Percentiles rank a stretch among this genome's conserved stretches.
Conservation (phyloP, 1,140 invertebrate genomes). For the Lordiphosa mommai region DNA sequence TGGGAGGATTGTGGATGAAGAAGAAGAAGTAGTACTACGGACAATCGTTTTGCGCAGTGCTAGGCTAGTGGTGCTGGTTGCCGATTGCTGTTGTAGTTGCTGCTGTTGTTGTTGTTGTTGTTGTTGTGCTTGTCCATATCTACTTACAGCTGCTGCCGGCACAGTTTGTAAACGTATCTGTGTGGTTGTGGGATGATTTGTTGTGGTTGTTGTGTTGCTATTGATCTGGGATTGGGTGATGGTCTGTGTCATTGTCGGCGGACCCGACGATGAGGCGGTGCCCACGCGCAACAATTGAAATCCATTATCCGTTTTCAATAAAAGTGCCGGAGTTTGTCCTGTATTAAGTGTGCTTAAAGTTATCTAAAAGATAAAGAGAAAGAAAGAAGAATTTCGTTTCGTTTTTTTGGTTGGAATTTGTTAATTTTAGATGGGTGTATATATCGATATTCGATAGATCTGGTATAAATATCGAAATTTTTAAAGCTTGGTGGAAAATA, state of each 20-base stretch:
- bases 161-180: conserved; percentile 82
- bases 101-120: conserved; percentile 45
- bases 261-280: conserved; percentile 83
- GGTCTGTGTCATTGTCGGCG: conserved; percentile 80
- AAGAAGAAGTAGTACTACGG: conserved; percentile 39
- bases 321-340: conserved; percentile 89
- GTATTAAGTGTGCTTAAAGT: conserved; percentile 91
- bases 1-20: conserved; percentile 72
- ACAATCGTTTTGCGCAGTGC: conserved; percentile 82
- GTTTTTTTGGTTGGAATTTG: conserved; percentile 18
- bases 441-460: background rate
- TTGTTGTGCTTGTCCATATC: conserved; percentile 81
- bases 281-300: conserved; percentile 94
- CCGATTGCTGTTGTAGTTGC: conserved; percentile 50
- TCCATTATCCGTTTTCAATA: conserved; percentile 97
- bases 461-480: conserved; percentile 10
- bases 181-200: conserved; percentile 78
- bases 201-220: conserved; percentile 62
- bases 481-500: background rate
- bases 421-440: background rate
- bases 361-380: conserved; percentile 83
- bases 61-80: conserved; percentile 79
- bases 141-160: conserved; percentile 82
- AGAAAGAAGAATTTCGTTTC: conserved; percentile 32
- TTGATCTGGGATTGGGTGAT: conserved; percentile 68